Evolutionary conservation across 2,113 vertebrate genomes (phyloP).

Genomic region (Cavia aperea): DNA sequence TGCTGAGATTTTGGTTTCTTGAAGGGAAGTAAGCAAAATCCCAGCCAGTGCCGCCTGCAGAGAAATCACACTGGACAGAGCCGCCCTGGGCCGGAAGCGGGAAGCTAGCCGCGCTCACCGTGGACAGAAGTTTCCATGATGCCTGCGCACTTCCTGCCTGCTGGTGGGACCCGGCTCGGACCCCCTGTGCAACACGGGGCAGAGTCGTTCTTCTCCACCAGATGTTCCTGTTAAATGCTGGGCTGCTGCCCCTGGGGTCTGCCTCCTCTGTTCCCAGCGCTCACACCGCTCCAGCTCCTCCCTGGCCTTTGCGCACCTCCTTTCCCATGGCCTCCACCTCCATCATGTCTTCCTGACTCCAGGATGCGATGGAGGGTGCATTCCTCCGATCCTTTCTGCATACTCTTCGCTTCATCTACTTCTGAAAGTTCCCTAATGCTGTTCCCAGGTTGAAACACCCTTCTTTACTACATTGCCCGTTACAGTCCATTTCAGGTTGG

Average conservation of each 20-base stretch:
- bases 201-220: neutral
- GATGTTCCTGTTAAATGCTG: neutral
- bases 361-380: neutral
- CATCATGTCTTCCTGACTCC: neutral
- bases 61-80: slow-evolving; percentile 17
- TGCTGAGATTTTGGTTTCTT: neutral
- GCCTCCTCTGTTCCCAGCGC: neutral
- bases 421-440: neutral
- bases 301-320: neutral
- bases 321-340: neutral
- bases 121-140: neutral
- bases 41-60: neutral
- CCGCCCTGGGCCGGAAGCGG: neutral
- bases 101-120: neutral
- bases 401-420: neutral
- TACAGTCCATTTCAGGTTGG: neutral
- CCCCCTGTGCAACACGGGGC: neutral
- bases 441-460: neutral
- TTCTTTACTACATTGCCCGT: neutral
- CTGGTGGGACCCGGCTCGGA: neutral
- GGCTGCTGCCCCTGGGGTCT: neutral
- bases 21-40: neutral
- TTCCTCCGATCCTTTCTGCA: neutral
- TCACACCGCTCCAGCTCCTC: neutral
- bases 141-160: neutral